These are phyloP conservation scores for Entomyzon cyanotis DNA, from an alignment of 2,113 vertebrate genomes.

Conservation along the genomic window DNA sequence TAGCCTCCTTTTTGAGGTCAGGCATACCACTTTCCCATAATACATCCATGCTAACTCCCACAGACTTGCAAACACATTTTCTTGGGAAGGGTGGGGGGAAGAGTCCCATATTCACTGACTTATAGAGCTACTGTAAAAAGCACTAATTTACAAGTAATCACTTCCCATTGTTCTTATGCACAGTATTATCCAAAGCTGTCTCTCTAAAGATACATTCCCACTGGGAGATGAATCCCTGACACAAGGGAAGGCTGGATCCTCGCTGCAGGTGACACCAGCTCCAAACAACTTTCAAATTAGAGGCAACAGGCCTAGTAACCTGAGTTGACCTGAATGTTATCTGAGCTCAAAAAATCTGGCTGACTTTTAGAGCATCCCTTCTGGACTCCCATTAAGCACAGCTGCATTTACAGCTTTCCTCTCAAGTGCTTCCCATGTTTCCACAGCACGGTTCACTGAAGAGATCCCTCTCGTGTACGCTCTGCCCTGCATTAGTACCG, in stretches of 20 bases:
- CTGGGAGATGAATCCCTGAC: not conserved
- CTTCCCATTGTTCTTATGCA: not conserved
- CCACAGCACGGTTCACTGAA: not conserved
- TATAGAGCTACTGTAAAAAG: not conserved
- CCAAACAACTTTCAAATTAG: not conserved
- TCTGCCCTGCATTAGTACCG: not conserved
- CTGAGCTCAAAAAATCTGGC: not conserved
- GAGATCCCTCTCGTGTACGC: not conserved
- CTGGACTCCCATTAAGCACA: not conserved
- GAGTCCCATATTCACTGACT: not conserved
- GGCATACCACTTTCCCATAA: not conserved
- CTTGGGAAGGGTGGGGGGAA: not conserved
- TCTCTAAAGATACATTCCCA: not conserved
- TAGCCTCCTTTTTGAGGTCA: not conserved
- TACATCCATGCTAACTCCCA: not conserved
- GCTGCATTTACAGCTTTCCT: not conserved
- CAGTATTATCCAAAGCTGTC: not conserved
- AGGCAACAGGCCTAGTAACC: not conserved
- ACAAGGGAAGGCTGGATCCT: not conserved
- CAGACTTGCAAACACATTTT: not conserved
- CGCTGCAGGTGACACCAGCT: not conserved
- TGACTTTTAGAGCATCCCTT: not conserved
- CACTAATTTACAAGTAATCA: not conserved
- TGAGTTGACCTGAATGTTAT: not conserved
- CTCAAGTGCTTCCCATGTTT: not conserved